Evolutionary conservation across 2,888 invertebrate species (phyloP).

Genomic region (Leucoma salicis): DNA sequence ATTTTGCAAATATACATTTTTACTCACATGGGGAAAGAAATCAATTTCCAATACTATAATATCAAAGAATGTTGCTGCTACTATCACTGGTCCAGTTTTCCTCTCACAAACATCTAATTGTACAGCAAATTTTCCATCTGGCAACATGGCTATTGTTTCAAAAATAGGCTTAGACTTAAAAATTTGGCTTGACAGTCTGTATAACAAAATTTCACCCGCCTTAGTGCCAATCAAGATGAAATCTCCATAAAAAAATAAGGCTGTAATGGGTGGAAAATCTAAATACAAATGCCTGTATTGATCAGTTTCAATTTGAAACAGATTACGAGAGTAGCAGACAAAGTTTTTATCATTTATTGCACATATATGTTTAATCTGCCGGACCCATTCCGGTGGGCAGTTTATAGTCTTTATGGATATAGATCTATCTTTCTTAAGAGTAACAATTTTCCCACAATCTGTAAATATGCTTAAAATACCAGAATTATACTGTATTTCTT

Average conservation of each 20-base stretch:
- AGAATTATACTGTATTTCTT: conserved; percentile 52
- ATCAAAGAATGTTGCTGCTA: conserved; percentile 59
- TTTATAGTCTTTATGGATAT: conserved; percentile 40
- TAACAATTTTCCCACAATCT: conserved; percentile 59
- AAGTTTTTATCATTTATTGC: conserved; percentile 59
- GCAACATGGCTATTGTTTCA: conserved; percentile 51
- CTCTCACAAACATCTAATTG: conserved; percentile 65
- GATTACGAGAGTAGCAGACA: conserved; percentile 62
- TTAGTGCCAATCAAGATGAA: conserved; percentile 58
- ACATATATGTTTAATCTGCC: conserved; percentile 55
- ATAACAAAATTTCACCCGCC: conserved; percentile 58
- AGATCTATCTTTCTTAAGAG: conserved; percentile 35
- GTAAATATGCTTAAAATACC: conserved; percentile 53
- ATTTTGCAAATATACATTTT: too few species aligned
- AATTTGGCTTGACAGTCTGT: conserved; percentile 56
- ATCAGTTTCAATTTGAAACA: conserved; percentile 66
- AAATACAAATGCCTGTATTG: conserved; percentile 58
- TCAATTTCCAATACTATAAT: conserved; percentile 54
- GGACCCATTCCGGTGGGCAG: conserved; percentile 61
- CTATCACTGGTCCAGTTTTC: conserved; percentile 56
- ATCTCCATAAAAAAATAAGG: conserved; percentile 66
- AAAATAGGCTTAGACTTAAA: conserved; percentile 45
- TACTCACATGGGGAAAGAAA: conserved; percentile 65
- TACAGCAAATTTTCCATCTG: conserved; percentile 60
- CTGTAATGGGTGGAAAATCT: conserved; percentile 64